Percentiles rank a stretch among this genome's conserved stretches.
phyloP scores from a whole-genome alignment of 2,113 vertebrate genomes.

The Vulpes vulpes region DNA sequence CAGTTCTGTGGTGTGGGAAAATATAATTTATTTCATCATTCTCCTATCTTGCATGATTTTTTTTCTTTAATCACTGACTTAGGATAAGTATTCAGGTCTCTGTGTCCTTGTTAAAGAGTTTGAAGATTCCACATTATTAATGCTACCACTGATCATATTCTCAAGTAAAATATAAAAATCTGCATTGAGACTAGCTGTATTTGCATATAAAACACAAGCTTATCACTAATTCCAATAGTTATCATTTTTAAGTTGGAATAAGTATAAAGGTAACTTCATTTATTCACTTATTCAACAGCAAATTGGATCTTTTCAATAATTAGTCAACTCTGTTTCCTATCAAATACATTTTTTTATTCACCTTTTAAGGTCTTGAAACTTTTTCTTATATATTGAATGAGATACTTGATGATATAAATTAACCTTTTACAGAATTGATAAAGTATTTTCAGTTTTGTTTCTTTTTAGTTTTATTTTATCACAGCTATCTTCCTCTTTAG shows the following conservation, averaged over 20 bases:
- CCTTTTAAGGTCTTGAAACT: neutral
- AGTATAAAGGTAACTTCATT: neutral
- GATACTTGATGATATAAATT: conserved; percentile 9
- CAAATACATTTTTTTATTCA: neutral
- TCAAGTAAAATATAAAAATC: conserved; percentile 28
- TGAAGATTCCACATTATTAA: neutral
- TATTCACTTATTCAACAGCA: neutral
- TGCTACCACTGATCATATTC: neutral
- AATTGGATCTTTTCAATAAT: neutral
- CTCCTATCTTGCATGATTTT: neutral
- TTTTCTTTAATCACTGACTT: neutral
- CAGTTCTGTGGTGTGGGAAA: neutral
- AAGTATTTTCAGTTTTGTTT: conserved; percentile 24
- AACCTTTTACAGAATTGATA: neutral
- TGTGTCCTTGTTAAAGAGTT: neutral
- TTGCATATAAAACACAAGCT: neutral
- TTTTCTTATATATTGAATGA: conserved; percentile 37
- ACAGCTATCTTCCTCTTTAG: neutral
- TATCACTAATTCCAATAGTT: neutral
- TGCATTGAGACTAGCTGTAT: neutral
- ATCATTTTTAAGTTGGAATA: conserved; percentile 24
- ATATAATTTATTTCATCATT: neutral
- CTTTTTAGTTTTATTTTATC: conserved; percentile 11
- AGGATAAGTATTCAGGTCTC: neutral
- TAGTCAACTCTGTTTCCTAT: neutral